Conservation (phyloP, 2,797 vertebrate genomes). For the Microctenopoma steveboyesi region DNA sequence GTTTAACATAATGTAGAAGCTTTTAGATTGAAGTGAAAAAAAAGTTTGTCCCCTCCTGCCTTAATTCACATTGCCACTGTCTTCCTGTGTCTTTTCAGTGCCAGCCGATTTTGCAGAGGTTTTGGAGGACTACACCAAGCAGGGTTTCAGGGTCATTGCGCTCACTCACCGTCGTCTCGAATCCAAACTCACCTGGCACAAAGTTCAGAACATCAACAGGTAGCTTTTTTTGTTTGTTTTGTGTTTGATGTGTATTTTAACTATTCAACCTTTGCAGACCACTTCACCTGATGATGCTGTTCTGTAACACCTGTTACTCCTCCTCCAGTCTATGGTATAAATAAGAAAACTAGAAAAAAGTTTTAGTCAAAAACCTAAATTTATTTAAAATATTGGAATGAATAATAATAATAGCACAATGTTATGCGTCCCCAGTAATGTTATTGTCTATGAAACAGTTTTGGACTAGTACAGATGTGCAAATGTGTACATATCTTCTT, state of each 20-base stretch:
- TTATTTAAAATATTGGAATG: background rate
- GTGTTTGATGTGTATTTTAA: conserved; percentile 11
- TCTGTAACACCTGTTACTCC: background rate
- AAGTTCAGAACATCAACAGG: conserved; percentile 95
- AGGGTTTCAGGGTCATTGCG: conserved; percentile 97
- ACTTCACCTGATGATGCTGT: background rate
- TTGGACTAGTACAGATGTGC: background rate
- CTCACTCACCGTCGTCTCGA: conserved; percentile 94
- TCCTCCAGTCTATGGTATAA: background rate
- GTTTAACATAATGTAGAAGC: too few species aligned
- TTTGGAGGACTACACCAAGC: conserved; percentile 94
- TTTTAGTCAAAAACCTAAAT: background rate
- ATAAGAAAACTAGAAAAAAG: background rate
- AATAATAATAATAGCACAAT: background rate
- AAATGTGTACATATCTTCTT: conserved; percentile 21
- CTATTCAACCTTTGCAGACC: background rate
- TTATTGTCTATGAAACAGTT: background rate
- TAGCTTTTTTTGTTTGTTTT: conserved; percentile 48
- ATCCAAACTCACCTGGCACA: conserved; percentile 96
- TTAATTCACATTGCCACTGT: background rate
- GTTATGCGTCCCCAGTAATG: too few species aligned
- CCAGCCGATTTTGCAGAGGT: conserved; percentile 90
- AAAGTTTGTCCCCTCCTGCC: background rate
- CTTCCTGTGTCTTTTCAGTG: conserved; percentile 77
- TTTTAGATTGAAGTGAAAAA: too few species aligned